phyloP scores from a whole-genome alignment of 1,140 invertebrate genomes.

The Helicoverpa armigera region DNA sequence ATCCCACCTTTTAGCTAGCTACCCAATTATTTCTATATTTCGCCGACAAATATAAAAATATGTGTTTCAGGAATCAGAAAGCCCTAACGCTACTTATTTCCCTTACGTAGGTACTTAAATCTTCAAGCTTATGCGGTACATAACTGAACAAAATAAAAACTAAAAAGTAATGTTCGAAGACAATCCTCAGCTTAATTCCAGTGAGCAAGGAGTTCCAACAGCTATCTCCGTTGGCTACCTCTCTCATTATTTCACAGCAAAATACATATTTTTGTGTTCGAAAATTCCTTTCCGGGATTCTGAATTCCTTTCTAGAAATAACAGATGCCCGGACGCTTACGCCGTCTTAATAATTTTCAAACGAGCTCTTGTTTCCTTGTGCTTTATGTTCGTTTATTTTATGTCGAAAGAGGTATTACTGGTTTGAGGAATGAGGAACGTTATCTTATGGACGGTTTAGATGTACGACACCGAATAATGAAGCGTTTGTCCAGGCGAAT shows the following conservation, averaged over 20 bases:
- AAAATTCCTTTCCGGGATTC: conserved; percentile 23
- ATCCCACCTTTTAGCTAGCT: too few species aligned
- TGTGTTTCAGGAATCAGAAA: neutral
- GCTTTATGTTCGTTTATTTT: conserved; percentile 44
- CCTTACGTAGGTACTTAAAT: conserved; percentile 8
- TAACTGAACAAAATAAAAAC: conserved; percentile 28
- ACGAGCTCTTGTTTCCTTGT: conserved; percentile 36
- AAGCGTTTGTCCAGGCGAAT: too few species aligned
- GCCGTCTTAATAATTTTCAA: conserved; percentile 41
- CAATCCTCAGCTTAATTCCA: conserved; percentile 40
- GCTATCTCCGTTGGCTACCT: conserved; percentile 34
- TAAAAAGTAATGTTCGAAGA: conserved; percentile 38
- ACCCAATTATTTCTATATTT: too few species aligned
- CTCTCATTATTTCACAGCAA: conserved; percentile 36
- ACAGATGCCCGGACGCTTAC: conserved; percentile 32
- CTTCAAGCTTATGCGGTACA: conserved; percentile 8
- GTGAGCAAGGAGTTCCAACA: conserved; percentile 14
- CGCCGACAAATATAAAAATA: too few species aligned
- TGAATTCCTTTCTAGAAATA: conserved; percentile 42
- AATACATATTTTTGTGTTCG: conserved; percentile 45
- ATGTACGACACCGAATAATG: too few species aligned
- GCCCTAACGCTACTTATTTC: conserved; percentile 2
- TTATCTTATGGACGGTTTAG: conserved; percentile 5
- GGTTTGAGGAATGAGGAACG: conserved; percentile 14
- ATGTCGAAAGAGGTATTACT: conserved; percentile 3